These are phyloP conservation scores for Andrena trimmerana DNA, from an alignment of 2,888 invertebrate genomes.

Conservation along the genomic window DNA sequence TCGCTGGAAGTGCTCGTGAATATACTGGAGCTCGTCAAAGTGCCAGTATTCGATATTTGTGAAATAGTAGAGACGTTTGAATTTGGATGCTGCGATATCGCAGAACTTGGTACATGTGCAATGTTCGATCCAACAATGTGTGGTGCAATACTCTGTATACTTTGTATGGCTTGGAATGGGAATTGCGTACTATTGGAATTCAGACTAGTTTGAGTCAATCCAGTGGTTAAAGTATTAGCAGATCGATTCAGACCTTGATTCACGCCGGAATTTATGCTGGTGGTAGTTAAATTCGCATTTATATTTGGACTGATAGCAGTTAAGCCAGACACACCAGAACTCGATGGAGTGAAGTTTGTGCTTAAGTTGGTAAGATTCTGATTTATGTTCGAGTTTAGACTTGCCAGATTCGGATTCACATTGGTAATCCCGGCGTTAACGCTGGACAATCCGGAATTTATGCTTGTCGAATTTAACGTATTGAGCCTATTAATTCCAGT, in stretches of 20 bases:
- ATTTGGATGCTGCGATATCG: constrained; percentile 76
- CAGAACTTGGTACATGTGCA: constrained; percentile 78
- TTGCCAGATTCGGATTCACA: constrained; percentile 80
- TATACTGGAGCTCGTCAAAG: constrained; percentile 77
- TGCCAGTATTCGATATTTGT: constrained; percentile 77
- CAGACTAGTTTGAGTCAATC: constrained; percentile 76
- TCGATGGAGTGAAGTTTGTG: constrained; percentile 77
- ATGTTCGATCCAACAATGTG: constrained; percentile 83
- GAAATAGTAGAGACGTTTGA: constrained; percentile 77
- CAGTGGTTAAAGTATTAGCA: constrained; percentile 79
- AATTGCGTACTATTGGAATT: constrained; percentile 81
- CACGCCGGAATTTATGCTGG: constrained; percentile 77
- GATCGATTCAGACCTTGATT: constrained; percentile 79
- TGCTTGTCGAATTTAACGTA: constrained; percentile 79
- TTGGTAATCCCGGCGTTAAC: constrained; percentile 79
- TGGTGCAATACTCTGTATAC: constrained; percentile 83
- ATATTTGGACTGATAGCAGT: constrained; percentile 77
- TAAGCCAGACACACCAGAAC: constrained; percentile 77
- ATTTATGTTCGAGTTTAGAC: constrained; percentile 79
- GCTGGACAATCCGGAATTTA: constrained; percentile 80
- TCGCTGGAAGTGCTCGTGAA: constrained; percentile 81
- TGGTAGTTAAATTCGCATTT: constrained; percentile 73
- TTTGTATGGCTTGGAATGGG: constrained; percentile 84
- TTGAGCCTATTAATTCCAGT: constrained; percentile 81
- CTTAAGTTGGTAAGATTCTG: constrained; percentile 81